These are phyloP conservation scores for Hepsetus odoe DNA, from an alignment of 2,113 vertebrate species.

Conservation along the genomic window DNA sequence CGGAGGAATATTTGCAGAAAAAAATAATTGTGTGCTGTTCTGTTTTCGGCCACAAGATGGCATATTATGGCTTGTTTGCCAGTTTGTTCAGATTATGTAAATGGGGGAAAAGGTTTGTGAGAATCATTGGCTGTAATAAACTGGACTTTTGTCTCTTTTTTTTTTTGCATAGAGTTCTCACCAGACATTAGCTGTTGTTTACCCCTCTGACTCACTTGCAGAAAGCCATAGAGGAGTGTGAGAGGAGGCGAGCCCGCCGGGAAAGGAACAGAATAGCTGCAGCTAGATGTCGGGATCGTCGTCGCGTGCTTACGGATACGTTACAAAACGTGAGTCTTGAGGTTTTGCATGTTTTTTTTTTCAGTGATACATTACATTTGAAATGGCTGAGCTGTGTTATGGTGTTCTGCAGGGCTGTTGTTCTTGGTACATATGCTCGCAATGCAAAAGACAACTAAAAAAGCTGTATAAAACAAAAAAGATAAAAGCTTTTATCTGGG, in stretches of 20 bases:
- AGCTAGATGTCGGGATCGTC: constrained; percentile 76
- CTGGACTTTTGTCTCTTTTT: constrained; percentile 22
- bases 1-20: constrained; percentile 23
- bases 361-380: no score
- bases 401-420: no score
- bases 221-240: constrained; percentile 72
- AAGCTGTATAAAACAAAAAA: no score
- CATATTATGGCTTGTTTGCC: constrained; percentile 22
- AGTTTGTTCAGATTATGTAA: constrained; percentile 30
- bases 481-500: no score
- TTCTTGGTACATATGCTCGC: no score
- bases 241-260: constrained; percentile 72
- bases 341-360: no score
- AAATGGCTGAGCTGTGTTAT: no score
- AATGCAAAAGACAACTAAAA: neutral
- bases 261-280: constrained; percentile 79
- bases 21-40: neutral
- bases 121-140: constrained; percentile 18
- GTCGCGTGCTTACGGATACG: constrained; percentile 75
- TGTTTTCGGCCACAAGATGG: constrained; percentile 48
- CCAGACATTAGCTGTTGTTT: constrained; percentile 10
- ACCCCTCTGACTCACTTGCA: constrained; percentile 40
- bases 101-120: constrained; percentile 48
- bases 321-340: constrained; percentile 71
- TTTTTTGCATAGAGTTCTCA: constrained; percentile 23